Percentiles rank a stretch among this genome's conserved stretches.
phyloP scores from a whole-genome alignment of 2,888 invertebrate genomes.

The Drosophila merina region DNA sequence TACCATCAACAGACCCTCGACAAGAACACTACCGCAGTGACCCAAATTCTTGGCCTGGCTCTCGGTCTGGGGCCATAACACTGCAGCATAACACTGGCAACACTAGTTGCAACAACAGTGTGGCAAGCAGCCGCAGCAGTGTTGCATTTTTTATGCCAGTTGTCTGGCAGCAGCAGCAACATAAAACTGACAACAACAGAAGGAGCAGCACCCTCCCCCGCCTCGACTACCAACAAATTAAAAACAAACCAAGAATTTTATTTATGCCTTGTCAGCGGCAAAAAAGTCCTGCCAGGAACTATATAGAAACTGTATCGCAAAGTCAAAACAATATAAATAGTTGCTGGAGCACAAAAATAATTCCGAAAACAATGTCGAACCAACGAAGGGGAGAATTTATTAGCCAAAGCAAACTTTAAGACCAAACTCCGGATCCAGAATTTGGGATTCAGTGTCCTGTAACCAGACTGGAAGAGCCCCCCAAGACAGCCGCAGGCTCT shows the following conservation, averaged over 20 bases:
- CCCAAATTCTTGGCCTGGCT: slow-evolving; percentile 60
- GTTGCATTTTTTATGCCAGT: slow-evolving; percentile 62
- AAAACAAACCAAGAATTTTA: slow-evolving; percentile 44
- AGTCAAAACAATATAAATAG: slow-evolving; percentile 48
- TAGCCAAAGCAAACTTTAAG: slow-evolving; percentile 30
- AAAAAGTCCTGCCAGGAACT: not conserved
- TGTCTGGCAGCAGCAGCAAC: slow-evolving; percentile 48
- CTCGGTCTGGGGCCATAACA: slow-evolving; percentile 38
- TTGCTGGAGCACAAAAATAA: slow-evolving; percentile 29
- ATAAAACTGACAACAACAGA: slow-evolving; percentile 71
- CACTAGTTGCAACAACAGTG: slow-evolving; percentile 31
- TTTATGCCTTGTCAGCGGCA: slow-evolving; percentile 46
- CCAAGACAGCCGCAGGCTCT: slow-evolving; percentile 14
- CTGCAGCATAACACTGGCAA: slow-evolving; percentile 37
- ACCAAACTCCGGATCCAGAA: not conserved
- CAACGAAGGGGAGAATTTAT: slow-evolving; percentile 31
- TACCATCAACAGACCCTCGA: slow-evolving; percentile 31
- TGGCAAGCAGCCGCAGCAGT: slow-evolving; percentile 49
- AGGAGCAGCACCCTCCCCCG: slow-evolving; percentile 24
- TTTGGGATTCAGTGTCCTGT: not conserved
- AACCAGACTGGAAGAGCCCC: not conserved
- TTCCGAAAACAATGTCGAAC: slow-evolving; percentile 17
- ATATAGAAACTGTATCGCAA: slow-evolving; percentile 12
- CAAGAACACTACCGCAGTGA: slow-evolving; percentile 75
- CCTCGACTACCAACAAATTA: slow-evolving; percentile 59